A percentile compares a stretch with the other conserved stretches of the same genome.
These are phyloP conservation scores for Drosophila tropicalis DNA, from an alignment of 1,140 invertebrate genomes.

Conservation along the genomic window DNA sequence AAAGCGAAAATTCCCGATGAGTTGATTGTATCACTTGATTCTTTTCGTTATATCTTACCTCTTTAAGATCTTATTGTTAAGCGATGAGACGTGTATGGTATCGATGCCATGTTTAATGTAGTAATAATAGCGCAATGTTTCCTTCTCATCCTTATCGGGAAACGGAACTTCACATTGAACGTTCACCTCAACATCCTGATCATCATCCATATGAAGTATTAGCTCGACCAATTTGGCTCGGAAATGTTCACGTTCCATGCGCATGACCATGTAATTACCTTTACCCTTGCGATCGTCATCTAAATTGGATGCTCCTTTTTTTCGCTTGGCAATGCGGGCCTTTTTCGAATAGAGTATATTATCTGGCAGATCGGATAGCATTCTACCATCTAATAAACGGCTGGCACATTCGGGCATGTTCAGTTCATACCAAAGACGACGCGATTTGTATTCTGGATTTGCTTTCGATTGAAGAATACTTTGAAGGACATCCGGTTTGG, in stretches of 20 bases:
- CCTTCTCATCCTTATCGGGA: constrained; percentile 86
- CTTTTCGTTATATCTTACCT: constrained; percentile 78
- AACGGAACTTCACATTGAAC: constrained; percentile 63
- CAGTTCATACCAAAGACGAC: constrained; percentile 78
- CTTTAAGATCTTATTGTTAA: constrained; percentile 86
- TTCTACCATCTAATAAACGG: constrained; percentile 69
- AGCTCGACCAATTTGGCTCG: constrained; percentile 90
- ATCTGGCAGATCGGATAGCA: constrained; percentile 70
- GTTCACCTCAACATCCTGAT: constrained; percentile 78
- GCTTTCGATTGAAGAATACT: constrained; percentile 76
- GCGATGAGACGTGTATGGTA: constrained; percentile 92
- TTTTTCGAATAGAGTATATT: constrained; percentile 53
- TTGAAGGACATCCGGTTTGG: constrained; percentile 74
- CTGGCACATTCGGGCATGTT: constrained; percentile 81
- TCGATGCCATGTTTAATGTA: constrained; percentile 95
- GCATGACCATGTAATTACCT: constrained; percentile 83
- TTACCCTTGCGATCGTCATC: constrained; percentile 24
- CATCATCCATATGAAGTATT: constrained; percentile 85
- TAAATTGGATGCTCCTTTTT: constrained; percentile 7
- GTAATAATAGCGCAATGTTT: constrained; percentile 93
- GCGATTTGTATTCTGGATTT: constrained; percentile 74
- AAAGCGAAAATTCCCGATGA: not conserved
- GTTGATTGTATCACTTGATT: not conserved
- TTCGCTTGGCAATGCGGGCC: constrained; percentile 19
- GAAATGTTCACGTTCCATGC: constrained; percentile 92